Base-by-base conservation (phyloP, 2,797 vertebrate genomes). In the Podarcis lilfordi region DNA sequence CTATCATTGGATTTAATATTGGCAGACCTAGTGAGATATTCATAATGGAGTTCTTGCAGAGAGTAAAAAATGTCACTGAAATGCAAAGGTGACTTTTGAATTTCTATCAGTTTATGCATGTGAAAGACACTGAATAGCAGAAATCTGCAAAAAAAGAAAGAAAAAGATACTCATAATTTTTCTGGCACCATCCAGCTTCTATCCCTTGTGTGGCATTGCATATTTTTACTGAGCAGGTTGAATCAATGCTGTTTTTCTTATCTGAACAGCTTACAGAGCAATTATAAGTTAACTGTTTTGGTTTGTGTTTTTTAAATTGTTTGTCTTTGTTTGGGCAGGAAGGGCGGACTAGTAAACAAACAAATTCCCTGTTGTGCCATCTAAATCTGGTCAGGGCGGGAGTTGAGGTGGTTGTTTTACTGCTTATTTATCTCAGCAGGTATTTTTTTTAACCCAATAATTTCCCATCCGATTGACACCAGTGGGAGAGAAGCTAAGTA, bases 41-140 rank as follows among this genome's bases (percentile, higher is more conserved):
- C 43, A 32, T 85, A 32, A 8, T 1, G 15, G 25, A 1, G 25
- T 0, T 6, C 29, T 2, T 8, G 15, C 0, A 0, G 17, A 32
- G 3, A 68, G 87, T 90, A 76, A 80, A 35, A 86, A 9, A 50
- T 8, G 0, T 27, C 82, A 87, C 75, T 25, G 8, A 72, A 83
- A 91, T n/a, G 29, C 81, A 89, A 2, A 55, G 35, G 0, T 82
- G 50, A n/a, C n/a, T 85, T 1, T 40, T 5, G 55, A 84, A 55
- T 83, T 83, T 2, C 27, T 85, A 72, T 6, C 1, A 19, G 68
- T 32, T 74, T 74, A 45, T 45, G 3, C 0, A 59, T 8, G 8
- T 50, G 68, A 72, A 37, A 82, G 40, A 83, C 9, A 50, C 15
- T 83, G 23, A 55, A 55, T 83, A 68, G 50, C 17, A 35, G 40